Evolutionary conservation across 64 coral and sea anemone species (phyloP).

Genomic region (Actinia tenebrosa): DNA sequence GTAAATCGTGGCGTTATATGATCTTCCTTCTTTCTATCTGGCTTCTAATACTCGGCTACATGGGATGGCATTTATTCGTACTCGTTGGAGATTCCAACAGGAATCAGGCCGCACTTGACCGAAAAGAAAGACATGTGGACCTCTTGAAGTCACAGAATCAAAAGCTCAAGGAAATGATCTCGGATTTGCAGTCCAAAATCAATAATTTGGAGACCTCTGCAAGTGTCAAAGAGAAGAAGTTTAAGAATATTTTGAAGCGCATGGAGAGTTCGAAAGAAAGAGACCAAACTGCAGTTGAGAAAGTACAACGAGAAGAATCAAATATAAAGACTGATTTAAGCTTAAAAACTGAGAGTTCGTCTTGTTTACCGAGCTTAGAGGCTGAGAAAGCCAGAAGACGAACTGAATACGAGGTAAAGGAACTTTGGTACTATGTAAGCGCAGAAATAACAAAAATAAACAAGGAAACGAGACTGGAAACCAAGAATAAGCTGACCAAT

Average conservation of each 20-base stretch:
- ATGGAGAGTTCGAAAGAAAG: constrained; percentile 5
- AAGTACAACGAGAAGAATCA: neutral
- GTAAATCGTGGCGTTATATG: constrained; percentile 77
- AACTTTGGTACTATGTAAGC: constrained; percentile 96
- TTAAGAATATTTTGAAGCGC: neutral
- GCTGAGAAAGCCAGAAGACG: constrained; percentile 39
- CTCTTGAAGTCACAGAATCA: constrained; percentile 52
- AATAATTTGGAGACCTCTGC: constrained; percentile 1
- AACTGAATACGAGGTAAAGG: constrained; percentile 68
- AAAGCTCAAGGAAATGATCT: constrained; percentile 50
- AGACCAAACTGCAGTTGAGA: neutral
- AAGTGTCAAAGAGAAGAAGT: constrained; percentile 1
- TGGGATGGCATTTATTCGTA: constrained; percentile 74
- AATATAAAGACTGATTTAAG: constrained; percentile 6
- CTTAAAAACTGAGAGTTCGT: neutral
- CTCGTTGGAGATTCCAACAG: constrained; percentile 63
- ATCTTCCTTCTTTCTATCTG: constrained; percentile 56
- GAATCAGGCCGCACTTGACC: constrained; percentile 32
- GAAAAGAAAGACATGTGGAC: constrained; percentile 57
- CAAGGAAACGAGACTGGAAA: neutral
- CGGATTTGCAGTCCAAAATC: constrained; percentile 45
- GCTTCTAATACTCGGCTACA: constrained; percentile 65
- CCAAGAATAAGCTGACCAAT: constrained; percentile 31
- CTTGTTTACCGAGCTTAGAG: constrained; percentile 14
- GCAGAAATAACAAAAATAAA: constrained; percentile 82